Evolutionary conservation across 2,888 invertebrate species (phyloP).

Genomic region (Gonocerus acuteangulatus): DNA sequence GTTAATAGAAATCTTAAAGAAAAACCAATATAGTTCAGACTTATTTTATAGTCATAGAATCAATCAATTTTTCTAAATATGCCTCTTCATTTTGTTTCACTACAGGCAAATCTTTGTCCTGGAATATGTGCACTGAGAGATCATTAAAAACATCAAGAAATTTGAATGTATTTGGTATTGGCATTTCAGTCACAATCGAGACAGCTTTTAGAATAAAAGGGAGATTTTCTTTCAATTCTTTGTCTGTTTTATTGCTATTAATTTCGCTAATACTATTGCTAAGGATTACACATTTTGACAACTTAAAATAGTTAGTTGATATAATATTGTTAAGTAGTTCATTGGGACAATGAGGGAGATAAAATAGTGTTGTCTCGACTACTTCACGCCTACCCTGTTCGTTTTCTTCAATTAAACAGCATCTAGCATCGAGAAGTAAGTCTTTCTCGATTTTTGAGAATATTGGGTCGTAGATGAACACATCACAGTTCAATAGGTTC

Average conservation of each 20-base stretch:
- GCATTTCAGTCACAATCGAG: conserved; percentile 17
- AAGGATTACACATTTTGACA: conserved; percentile 30
- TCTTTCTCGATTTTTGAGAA: conserved; percentile 26
- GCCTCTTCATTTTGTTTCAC: no score
- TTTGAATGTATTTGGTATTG: conserved; percentile 27
- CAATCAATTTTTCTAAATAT: no score
- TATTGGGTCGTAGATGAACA: conserved; percentile 28
- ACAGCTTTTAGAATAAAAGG: conserved; percentile 18
- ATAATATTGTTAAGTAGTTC: conserved; percentile 29
- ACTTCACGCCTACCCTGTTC: conserved; percentile 25
- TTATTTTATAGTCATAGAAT: not conserved
- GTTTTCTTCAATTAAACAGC: conserved; percentile 16
- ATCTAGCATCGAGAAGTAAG: conserved; percentile 14
- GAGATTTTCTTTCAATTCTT: not conserved
- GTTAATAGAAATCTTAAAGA: no score
- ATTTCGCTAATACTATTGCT: conserved; percentile 27
- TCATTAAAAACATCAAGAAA: conserved; percentile 32
- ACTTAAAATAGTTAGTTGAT: conserved; percentile 22
- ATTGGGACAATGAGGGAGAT: conserved; percentile 32
- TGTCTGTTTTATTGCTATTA: conserved; percentile 1
- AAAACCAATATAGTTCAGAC: no score
- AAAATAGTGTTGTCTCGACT: conserved; percentile 24
- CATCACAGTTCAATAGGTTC: not conserved
- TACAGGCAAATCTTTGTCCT: not conserved
- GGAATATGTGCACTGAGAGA: conserved; percentile 31